These are phyloP conservation scores for Neocloeon triangulifer DNA, from an alignment of 1,140 invertebrate species.

Conservation along the genomic window DNA sequence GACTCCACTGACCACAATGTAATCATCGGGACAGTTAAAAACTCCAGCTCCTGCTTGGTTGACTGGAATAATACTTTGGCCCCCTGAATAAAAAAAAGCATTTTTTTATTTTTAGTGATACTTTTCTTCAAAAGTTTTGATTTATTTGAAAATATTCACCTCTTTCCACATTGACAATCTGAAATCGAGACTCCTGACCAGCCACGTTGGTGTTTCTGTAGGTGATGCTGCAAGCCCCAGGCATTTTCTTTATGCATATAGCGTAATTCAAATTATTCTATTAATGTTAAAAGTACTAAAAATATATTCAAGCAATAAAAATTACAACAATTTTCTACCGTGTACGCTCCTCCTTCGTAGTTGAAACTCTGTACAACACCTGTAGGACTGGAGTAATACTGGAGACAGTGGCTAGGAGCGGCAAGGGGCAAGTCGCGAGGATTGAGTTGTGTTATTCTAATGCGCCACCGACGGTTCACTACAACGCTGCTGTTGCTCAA, in stretches of 20 bases:
- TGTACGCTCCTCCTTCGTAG: constrained; percentile 31
- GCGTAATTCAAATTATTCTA: constrained; percentile 62
- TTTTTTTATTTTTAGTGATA: too few species aligned
- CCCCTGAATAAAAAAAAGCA: constrained; percentile 20
- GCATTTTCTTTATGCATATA: constrained; percentile 38
- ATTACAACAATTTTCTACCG: constrained; percentile 20
- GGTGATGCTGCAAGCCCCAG: constrained; percentile 36
- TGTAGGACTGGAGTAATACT: constrained; percentile 32
- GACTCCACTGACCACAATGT: constrained; percentile 36
- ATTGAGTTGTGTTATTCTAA: constrained; percentile 32
- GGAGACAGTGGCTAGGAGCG: constrained; percentile 37
- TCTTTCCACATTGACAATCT: constrained; percentile 37
- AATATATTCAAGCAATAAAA: constrained; percentile 4
- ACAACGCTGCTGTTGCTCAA: constrained; percentile 30
- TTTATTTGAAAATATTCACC: constrained; percentile 15
- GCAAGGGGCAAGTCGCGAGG: constrained; percentile 20
- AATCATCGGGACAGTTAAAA: constrained; percentile 47
- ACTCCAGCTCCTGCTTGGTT: constrained; percentile 45
- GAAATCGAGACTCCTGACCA: constrained; percentile 26
- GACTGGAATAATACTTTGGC: constrained; percentile 27
- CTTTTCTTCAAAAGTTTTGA: too few species aligned
- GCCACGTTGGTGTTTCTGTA: constrained; percentile 27
- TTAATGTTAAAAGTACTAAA: too few species aligned
- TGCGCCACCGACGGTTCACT: constrained; percentile 26
- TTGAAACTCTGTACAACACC: constrained; percentile 48